Conservation (phyloP, 30 jellyfish, hydroid and myxozoan genomes). For the Sanderia malayensis region DNA sequence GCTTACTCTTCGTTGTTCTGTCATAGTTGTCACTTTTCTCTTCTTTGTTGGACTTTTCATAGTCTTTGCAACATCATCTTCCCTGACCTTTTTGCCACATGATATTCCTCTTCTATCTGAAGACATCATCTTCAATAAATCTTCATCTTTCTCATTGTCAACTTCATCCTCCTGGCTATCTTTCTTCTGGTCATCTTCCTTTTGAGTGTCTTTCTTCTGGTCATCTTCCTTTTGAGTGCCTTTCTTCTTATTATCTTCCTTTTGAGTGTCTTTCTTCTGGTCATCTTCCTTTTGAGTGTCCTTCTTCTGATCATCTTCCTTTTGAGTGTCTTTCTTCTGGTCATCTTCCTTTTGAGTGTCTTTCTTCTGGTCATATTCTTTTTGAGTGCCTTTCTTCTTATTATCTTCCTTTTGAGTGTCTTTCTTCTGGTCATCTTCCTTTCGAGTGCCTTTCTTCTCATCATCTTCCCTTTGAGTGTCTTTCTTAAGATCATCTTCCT, state of each 20-base stretch:
- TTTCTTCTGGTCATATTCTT: too few relatives aligned
- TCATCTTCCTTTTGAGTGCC: background rate
- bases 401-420: background rate
- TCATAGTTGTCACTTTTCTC: background rate
- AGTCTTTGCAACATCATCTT: background rate
- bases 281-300: background rate
- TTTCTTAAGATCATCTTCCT: too few relatives aligned
- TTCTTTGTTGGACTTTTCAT: background rate
- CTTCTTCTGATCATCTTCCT: background rate
- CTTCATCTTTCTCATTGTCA: too few relatives aligned
- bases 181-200: conserved; percentile 1
- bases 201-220: background rate
- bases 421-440: background rate
- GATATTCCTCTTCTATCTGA: background rate
- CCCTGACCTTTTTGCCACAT: too few relatives aligned
- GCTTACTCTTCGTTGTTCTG: background rate
- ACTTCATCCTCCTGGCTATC: too few relatives aligned
- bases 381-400: too few relatives aligned
- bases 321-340: background rate
- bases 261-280: background rate
- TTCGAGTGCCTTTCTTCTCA: too few relatives aligned
- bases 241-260: too few relatives aligned
- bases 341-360: background rate
- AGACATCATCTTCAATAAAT: too few relatives aligned
- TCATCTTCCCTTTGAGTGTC: too few relatives aligned